Conservation (phyloP, 2,888 invertebrate species). For the Cephus spinipes region DNA sequence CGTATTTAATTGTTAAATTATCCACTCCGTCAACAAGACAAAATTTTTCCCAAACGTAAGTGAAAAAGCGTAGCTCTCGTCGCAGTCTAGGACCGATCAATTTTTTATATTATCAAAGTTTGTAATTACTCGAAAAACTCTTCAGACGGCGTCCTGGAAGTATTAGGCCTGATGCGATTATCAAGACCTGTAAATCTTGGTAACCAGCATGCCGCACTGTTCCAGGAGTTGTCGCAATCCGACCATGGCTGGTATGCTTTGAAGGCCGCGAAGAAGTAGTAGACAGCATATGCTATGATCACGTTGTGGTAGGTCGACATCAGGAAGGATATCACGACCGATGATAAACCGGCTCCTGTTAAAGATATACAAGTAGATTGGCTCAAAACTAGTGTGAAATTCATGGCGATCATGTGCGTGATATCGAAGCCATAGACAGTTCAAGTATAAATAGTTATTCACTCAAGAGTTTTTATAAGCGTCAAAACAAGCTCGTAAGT, state of each 20-base stretch:
- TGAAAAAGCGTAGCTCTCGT: not conserved
- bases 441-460: not conserved
- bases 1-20: not conserved
- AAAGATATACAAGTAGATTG: constrained; percentile 32
- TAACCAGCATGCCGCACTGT: constrained; percentile 86
- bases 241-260: constrained; percentile 91
- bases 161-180: constrained; percentile 77
- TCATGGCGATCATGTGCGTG: not conserved
- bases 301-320: constrained; percentile 97
- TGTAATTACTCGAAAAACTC: constrained; percentile 89
- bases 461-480: not conserved
- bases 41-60: not conserved
- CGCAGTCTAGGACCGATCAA: not conserved
- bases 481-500: not conserved
- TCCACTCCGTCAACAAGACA: not conserved
- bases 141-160: constrained; percentile 87
- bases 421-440: not conserved
- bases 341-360: constrained; percentile 93
- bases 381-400: not conserved
- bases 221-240: constrained; percentile 86
- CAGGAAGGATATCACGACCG: constrained; percentile 93
- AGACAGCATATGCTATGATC: constrained; percentile 93
- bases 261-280: constrained; percentile 93
- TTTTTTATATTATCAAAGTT: not conserved
- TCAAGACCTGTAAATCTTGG: constrained; percentile 69